Base-by-base conservation (phyloP, 1,140 invertebrate genomes). In the Globodera rostochiensis region DNA sequence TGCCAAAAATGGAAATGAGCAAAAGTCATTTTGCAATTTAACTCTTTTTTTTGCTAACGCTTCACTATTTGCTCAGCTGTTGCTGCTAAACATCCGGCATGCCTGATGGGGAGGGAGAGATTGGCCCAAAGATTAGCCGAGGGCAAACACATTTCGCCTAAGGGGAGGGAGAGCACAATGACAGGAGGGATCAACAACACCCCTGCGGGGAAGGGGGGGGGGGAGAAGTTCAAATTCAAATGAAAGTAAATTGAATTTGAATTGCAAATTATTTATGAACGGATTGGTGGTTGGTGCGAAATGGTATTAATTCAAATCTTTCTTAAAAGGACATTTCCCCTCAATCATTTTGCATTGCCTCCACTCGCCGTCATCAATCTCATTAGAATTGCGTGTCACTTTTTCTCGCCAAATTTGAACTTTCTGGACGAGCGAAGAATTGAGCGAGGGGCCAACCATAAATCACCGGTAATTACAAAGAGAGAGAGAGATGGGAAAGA, bases 1-100 rank as follows among this genome's bases (percentile, higher is more conserved):
- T 71, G 21, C n/a, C n/a, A 36, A 15, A 15, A 47, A 45, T 47
- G n/a, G 69, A 47, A 45, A 47, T 71, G 25, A 36, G 1, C 69
- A 70, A 71, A 71, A 71, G 69, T 36, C 9, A 71, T 60, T 60
- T 60, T 11, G 57, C 7, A 50, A 11, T 60, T 60, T 60, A 60
- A 50, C 11, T 50, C 50, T 15, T 19, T 60, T 11, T 19, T 9
- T 9, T n/a, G 6, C 11, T 25, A 36, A 15, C 11, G 4, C 69
- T 71, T 47, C 11, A 8, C 25, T 71, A 19, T 71, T 71, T 71
- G 69, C 46, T 36, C 69, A 71, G 69, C 69, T 71, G 69, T 71
- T 71, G 69, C 25, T 36, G 25, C 69, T n/a, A 64, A n/a, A 36
- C 69, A 71, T 45, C 11, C 11, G 69, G n/a, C 13, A 2, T 2